Conservation (phyloP, 1,140 invertebrate species). For the Pseudachorutes palmiensis region DNA sequence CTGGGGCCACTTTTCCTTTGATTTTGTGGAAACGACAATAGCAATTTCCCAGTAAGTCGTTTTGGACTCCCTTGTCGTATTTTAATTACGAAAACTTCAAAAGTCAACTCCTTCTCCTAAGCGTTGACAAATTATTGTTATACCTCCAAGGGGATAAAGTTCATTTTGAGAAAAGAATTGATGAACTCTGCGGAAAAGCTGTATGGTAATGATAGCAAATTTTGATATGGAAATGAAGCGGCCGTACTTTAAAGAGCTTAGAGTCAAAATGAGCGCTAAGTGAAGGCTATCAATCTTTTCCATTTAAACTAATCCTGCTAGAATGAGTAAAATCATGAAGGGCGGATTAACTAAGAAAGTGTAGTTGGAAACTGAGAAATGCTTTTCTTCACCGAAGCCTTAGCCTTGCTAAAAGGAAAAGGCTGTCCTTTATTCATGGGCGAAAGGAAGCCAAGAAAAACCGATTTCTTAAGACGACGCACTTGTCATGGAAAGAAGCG, state of each 20-base stretch:
- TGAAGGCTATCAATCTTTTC: background rate
- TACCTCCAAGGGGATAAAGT: too few species aligned
- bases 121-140: too few species aligned
- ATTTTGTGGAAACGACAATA: too few species aligned
- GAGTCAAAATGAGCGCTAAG: background rate
- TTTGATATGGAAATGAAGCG: background rate
- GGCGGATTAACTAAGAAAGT: background rate
- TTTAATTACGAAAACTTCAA: too few species aligned
- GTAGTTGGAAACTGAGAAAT: background rate
- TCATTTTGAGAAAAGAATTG: too few species aligned
- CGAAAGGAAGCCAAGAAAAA: background rate
- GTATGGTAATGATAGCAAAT: background rate
- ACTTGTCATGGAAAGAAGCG: background rate
- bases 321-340: slow-evolving; percentile 4
- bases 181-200: background rate
- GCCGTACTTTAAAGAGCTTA: background rate
- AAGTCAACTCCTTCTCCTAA: too few species aligned
- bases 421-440: background rate
- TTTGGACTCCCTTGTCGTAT: background rate
- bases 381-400: background rate
- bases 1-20: background rate
- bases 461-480: background rate
- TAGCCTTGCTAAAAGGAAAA: background rate
- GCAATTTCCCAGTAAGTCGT: too few species aligned
- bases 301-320: slow-evolving; percentile 6